Evolutionary conservation across 2,797 vertebrate genomes (phyloP), one percentile per base, ranked within the genome.

Genomic region (Rhinichthys osculus): DNA sequence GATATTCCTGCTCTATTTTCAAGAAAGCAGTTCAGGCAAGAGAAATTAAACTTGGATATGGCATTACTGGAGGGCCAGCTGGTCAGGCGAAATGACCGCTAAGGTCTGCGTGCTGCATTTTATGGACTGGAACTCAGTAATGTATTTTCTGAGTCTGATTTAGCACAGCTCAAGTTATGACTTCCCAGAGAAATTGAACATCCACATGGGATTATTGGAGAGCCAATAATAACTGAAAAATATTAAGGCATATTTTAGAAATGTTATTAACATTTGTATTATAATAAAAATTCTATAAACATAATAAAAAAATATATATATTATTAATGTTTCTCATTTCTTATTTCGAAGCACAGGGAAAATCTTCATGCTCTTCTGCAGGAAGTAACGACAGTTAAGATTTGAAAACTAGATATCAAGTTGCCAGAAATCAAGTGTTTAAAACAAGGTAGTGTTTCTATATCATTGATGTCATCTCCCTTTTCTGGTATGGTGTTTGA

Each of bases 121-220:
- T 6, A 62, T 42, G 54, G 7, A 4, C 8, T 42, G 14, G 4
- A 62, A 17, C 14, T 17, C 23, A 2, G 54, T 42, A 19, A n/a
- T 8, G n/a, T 62, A 38, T 78, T 78, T 78, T 78, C 33, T 38
- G 47, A 57, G 47, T 74, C 42, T 50, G n/a, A 73, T 73, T 73
- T 33, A 52, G 73, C 47, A 54, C 9, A 77, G 21, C 21, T 78
- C 23, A 40, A 38, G 1, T 21, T 13, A 77, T 57, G 35, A n/a
- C 54, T 38, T 70, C 19, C 79, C 33, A 81, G 30, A 42, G 52
- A 71, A 44, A 62, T 42, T 82, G 10, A n/a, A 30, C 50, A 71
- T 42, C 21, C 21, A 8, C 44, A n/a, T 47, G 19, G 5, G 9
- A 50, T 47, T 47, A 33, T 67, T 13, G 10, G 23, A 42, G 9